A percentile compares a stretch with the other conserved stretches of the same genome.
phyloP scores from a whole-genome alignment of 2,113 vertebrate genomes.

The Tylochromis polylepis region DNA sequence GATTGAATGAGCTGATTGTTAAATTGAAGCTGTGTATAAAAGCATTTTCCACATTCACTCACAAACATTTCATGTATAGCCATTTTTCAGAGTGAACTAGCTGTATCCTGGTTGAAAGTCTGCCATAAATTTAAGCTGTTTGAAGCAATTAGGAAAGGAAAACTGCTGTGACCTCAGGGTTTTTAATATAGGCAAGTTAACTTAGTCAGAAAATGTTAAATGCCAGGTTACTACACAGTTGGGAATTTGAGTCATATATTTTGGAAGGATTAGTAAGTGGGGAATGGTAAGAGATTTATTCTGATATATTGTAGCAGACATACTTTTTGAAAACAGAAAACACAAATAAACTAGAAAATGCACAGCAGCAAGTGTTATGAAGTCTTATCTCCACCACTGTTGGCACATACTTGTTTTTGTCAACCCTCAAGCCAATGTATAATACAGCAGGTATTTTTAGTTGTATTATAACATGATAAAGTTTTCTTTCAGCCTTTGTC shows the following conservation, averaged over 20 bases:
- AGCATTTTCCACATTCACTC: neutral
- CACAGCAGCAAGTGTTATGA: neutral
- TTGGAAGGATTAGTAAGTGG: neutral
- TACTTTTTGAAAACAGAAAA: neutral
- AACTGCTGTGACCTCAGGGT: neutral
- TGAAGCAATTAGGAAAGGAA: neutral
- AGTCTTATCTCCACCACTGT: neutral
- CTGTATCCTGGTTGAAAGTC: neutral
- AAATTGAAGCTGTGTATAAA: neutral
- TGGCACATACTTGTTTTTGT: neutral
- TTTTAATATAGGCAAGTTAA: neutral
- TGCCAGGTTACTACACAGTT: neutral
- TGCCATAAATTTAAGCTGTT: neutral
- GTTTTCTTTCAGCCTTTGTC: neutral
- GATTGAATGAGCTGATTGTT: conserved; percentile 11
- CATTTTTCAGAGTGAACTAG: neutral
- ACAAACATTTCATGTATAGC: neutral
- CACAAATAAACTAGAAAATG: neutral
- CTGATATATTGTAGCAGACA: neutral
- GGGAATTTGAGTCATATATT: neutral
- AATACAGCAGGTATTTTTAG: neutral
- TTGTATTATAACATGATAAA: neutral
- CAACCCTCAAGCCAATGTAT: neutral
- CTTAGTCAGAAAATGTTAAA: neutral
- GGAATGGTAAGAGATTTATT: neutral